These are phyloP conservation scores for Diarsia dahlii DNA, from an alignment of 2,888 invertebrate genomes.

Conservation along the genomic window DNA sequence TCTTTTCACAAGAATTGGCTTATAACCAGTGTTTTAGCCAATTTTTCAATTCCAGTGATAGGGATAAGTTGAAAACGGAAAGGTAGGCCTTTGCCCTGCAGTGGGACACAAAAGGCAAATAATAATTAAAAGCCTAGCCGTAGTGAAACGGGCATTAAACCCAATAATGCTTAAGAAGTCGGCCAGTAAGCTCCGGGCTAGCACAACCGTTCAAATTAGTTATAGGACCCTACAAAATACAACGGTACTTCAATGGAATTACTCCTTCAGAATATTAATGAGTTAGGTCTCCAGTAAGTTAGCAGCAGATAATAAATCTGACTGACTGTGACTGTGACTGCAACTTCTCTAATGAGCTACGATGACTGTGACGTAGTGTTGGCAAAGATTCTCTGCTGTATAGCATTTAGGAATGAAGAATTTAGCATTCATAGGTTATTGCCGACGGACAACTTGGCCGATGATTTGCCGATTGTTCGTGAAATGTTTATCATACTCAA, in stretches of 20 bases:
- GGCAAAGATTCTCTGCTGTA: slow-evolving; percentile 9
- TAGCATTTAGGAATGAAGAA: slow-evolving; percentile 16
- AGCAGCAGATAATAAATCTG: slow-evolving; percentile 40
- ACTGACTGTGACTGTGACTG: not conserved
- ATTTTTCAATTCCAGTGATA: no score
- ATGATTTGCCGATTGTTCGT: not conserved
- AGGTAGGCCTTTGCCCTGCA: no score
- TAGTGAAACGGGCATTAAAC: not conserved
- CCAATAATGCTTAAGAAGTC: not conserved
- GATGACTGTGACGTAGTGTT: slow-evolving; percentile 18
- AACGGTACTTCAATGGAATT: slow-evolving; percentile 20
- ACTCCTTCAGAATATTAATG: slow-evolving; percentile 35
- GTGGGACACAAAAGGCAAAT: no score
- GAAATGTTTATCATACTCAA: not conserved
- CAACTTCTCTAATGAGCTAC: slow-evolving; percentile 27
- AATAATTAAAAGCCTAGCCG: no score
- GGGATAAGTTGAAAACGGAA: no score
- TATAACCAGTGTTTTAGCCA: no score
- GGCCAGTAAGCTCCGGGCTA: not conserved
- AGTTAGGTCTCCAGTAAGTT: slow-evolving; percentile 7
- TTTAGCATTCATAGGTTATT: not conserved
- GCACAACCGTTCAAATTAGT: not conserved
- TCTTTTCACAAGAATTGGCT: no score
- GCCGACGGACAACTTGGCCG: not conserved
- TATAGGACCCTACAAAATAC: not conserved